Evolutionary conservation across 2,797 vertebrate species (phyloP), one percentile per base, ranked within the genome.

Genomic region (Brachyalestes nurse): DNA sequence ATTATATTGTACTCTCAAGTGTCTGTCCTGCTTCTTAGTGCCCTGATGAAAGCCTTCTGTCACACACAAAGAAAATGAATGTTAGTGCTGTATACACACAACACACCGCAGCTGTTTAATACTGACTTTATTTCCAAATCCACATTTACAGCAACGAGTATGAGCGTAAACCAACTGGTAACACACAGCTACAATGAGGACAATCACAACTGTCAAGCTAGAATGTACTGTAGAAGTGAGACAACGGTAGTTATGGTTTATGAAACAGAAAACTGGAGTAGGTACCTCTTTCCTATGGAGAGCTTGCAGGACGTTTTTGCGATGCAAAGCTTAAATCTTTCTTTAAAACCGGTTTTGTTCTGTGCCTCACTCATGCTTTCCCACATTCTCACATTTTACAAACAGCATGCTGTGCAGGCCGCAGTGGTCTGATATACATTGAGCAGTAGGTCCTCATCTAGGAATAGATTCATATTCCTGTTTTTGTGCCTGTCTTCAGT

Each of bases 121-220:
- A 95, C 93, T 90, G 92, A 94, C 91, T 96, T 96, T 96, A 96
- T 96, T 88, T 95, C 93, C 94, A 95, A 96, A 96, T 95, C 89
- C 94, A 96, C 94, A 93, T 95, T 92, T 94, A 96, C 94, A 95
- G 94, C 93, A 95, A 94, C 92, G 88, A 88, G 81, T 80, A 85
- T 94, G 90, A 91, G 91, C 94, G 93, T 94, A 93, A 95, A 94
- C 92, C 91, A 95, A 93, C 49, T 86, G 69, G 84, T 80, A 92
- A 95, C 93, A 87, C 94, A 94, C 93, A 88, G 82, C 91, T 81
- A 96, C 94, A 93, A 91, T 86, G 92, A 94, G 92, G 93, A 95
- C 94, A 91, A 83, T 90, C 93, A 96, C 95, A 92, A 94, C 95
- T 69, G 93, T 94, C 91, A 94, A 94, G 93, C 93, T 93, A 95